Percentiles rank a stretch among this genome's conserved stretches.
phyloP scores from a whole-genome alignment of 2,113 vertebrate species.

The Cynopterus brachyotis region DNA sequence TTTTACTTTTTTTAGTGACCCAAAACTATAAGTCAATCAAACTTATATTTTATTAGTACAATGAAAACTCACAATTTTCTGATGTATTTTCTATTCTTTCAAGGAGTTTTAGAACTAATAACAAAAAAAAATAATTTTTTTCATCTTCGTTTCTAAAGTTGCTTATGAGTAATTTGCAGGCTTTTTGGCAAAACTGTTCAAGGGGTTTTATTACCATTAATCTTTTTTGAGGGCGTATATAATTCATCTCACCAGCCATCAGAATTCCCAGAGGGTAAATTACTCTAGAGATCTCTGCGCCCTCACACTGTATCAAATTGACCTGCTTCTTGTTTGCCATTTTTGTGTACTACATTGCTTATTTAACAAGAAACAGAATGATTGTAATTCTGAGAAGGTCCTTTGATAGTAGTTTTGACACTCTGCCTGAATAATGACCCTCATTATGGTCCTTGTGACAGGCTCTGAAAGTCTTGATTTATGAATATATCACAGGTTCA shows the following conservation, averaged over 20 bases:
- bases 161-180: conserved; percentile 76
- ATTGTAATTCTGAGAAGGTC: conserved; percentile 98
- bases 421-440: conserved; percentile 99
- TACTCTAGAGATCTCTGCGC: conserved; percentile 98
- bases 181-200: conserved; percentile 80
- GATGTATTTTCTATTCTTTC: conserved; percentile 66
- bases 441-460: conserved; percentile 99
- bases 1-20: not conserved
- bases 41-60: conserved; percentile 19
- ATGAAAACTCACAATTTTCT: conserved; percentile 56
- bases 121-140: conserved; percentile 63
- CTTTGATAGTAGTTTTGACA: conserved; percentile 99
- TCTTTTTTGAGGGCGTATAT: conserved; percentile 94
- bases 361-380: conserved; percentile 99
- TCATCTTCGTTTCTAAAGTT: conserved; percentile 80
- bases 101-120: conserved; percentile 55
- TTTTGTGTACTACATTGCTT: conserved; percentile 99
- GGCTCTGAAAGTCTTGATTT: conserved; percentile 99
- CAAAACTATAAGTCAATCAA: not conserved
- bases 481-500: conserved; percentile 96
- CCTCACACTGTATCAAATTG: conserved; percentile 98
- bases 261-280: conserved; percentile 98
- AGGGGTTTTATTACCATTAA: conserved; percentile 93
- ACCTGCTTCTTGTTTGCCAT: conserved; percentile 99
- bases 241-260: conserved; percentile 97